A percentile compares a stretch with the other conserved stretches of the same genome.
Evolutionary conservation across 2,113 vertebrate genomes (phyloP).

Genomic region (Scopus umbretta): DNA sequence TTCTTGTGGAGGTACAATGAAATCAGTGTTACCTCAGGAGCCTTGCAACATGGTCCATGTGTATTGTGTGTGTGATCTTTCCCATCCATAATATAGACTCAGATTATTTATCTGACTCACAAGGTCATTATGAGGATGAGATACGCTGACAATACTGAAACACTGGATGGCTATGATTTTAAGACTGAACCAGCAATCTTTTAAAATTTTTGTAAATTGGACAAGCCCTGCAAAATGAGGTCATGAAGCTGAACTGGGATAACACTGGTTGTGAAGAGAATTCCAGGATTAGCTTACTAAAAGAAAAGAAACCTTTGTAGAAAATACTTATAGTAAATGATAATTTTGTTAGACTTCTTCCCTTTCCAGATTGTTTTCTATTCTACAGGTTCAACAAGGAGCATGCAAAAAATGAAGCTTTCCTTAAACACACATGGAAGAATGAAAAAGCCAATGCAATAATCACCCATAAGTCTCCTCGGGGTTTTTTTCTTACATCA

Average conservation of each 20-base stretch:
- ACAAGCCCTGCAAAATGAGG: not conserved
- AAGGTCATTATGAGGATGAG: not conserved
- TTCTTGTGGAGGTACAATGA: not conserved
- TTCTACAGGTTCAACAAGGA: not conserved
- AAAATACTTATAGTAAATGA: not conserved
- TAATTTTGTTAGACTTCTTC: not conserved
- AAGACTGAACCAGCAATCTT: not conserved
- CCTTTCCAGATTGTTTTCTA: not conserved
- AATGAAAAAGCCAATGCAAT: conserved; percentile 22
- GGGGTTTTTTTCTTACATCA: conserved; percentile 13
- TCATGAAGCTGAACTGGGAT: not conserved
- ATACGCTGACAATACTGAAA: not conserved
- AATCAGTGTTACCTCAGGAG: not conserved
- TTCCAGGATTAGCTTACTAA: not conserved
- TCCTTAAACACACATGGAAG: not conserved
- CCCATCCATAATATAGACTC: not conserved
- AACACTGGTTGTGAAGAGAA: not conserved
- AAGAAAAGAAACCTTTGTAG: not conserved
- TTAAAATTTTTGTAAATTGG: not conserved
- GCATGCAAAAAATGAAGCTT: not conserved
- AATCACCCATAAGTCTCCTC: not conserved
- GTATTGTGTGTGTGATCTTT: not conserved
- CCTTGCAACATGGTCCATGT: not conserved
- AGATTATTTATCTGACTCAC: not conserved
- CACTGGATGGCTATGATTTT: not conserved